Conservation (phyloP, 2,888 invertebrate species). For the Aporophyla lueneburgensis region DNA sequence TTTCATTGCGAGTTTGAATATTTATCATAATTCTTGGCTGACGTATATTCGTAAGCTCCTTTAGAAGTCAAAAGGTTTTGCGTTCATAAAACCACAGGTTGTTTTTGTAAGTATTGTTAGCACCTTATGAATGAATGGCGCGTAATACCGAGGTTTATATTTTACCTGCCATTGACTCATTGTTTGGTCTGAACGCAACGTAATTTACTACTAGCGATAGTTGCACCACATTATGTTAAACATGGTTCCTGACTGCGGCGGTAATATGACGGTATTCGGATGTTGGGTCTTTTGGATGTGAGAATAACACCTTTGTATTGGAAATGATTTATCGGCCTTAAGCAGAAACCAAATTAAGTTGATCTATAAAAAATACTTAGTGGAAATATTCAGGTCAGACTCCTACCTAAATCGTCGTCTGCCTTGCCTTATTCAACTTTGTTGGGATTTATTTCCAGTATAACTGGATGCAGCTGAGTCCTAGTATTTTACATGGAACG, state of each 20-base stretch:
- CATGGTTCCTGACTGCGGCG: slow-evolving; percentile 10
- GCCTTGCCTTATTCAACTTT: too few species aligned
- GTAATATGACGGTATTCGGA: background rate
- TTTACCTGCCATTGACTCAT: slow-evolving; percentile 69
- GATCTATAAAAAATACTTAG: background rate
- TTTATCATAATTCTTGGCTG: slow-evolving; percentile 28
- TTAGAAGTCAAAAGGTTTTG: slow-evolving; percentile 30
- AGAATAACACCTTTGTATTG: slow-evolving; percentile 22
- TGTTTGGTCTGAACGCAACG: slow-evolving; percentile 68
- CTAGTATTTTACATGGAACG: too few species aligned
- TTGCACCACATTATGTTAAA: slow-evolving; percentile 16
- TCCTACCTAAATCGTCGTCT: too few species aligned
- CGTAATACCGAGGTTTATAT: slow-evolving; percentile 59
- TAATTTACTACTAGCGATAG: slow-evolving; percentile 53
- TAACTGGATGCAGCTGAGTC: too few species aligned
- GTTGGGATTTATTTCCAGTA: too few species aligned
- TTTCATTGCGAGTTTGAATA: slow-evolving; percentile 22
- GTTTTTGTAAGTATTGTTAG: slow-evolving; percentile 61
- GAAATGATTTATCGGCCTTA: background rate
- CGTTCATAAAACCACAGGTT: slow-evolving; percentile 47
- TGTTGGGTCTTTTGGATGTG: background rate
- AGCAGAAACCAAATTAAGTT: background rate
- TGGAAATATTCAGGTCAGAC: too few species aligned
- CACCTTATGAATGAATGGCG: slow-evolving; percentile 60
- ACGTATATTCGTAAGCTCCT: slow-evolving; percentile 30